Evolutionary conservation across 2,797 vertebrate genomes (phyloP).

Genomic region (Microhierax caerulescens): DNA sequence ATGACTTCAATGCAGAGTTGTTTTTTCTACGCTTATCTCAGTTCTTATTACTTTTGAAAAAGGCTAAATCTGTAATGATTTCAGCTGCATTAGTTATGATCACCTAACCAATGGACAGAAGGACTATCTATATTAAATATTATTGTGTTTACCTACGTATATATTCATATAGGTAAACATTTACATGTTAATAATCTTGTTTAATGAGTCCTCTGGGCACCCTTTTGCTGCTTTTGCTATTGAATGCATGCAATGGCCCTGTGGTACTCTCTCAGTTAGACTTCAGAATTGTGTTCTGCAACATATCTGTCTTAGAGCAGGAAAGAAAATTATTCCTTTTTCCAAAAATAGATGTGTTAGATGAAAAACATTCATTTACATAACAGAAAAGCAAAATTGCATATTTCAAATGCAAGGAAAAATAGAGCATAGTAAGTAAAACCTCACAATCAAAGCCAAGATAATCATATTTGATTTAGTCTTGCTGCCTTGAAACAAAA

Average conservation of each 20-base stretch:
- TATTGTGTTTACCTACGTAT: background rate
- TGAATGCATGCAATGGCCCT: background rate
- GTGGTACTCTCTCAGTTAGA: background rate
- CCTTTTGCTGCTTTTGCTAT: background rate
- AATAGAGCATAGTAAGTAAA: slow-evolving; percentile 41
- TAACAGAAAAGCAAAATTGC: slow-evolving; percentile 48
- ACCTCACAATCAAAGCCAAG: slow-evolving; percentile 51
- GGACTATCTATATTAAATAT: background rate
- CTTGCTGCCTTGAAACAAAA: slow-evolving; percentile 44
- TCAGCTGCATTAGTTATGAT: background rate
- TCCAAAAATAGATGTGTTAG: slow-evolving; percentile 31
- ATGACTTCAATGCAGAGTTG: background rate
- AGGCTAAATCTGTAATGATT: background rate
- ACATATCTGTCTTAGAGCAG: background rate
- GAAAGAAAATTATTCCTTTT: slow-evolving; percentile 12
- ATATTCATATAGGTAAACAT: background rate
- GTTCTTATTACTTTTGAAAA: background rate
- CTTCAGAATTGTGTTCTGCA: slow-evolving; percentile 1
- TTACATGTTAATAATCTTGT: background rate
- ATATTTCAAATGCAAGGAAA: slow-evolving; percentile 39
- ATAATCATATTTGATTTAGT: slow-evolving; percentile 57
- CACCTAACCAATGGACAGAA: background rate
- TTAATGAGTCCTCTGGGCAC: background rate
- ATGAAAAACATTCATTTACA: slow-evolving; percentile 55
- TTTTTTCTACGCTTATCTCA: background rate